These are phyloP conservation scores for Copidosoma aretas DNA, from an alignment of 2,888 invertebrate genomes.

Conservation along the genomic window DNA sequence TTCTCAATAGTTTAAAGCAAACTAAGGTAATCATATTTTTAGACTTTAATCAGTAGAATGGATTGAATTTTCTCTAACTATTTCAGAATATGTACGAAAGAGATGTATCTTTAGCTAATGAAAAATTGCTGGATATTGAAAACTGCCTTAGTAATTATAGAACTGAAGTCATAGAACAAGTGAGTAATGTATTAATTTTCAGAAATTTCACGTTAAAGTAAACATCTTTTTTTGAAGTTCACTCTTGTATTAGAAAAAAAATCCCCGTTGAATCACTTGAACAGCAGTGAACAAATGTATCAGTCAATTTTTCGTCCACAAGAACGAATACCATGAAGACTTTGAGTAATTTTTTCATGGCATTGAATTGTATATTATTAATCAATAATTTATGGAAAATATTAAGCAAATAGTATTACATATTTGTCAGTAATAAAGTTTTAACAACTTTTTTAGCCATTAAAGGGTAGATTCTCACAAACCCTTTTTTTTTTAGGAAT, in stretches of 20 bases:
- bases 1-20: conserved; percentile 45
- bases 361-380: conserved; percentile 14
- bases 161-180: conserved; percentile 42
- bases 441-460: conserved; percentile 8
- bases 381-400: conserved; percentile 7
- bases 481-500: conserved; percentile 32
- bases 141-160: conserved; percentile 45
- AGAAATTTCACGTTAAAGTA: background rate
- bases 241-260: background rate
- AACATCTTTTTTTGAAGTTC: background rate
- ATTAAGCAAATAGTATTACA: conserved; percentile 19
- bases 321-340: conserved; percentile 24
- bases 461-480: conserved; percentile 10
- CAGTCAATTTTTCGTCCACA: conserved; percentile 23
- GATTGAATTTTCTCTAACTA: conserved; percentile 9
- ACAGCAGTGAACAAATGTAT: conserved; percentile 8
- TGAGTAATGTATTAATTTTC: conserved; percentile 39
- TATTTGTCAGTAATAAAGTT: conserved; percentile 4
- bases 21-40: conserved; percentile 13
- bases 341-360: conserved; percentile 18
- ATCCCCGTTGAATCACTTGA: conserved; percentile 5
- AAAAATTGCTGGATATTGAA: conserved; percentile 46
- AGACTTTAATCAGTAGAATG: background rate
- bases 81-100: conserved; percentile 22
- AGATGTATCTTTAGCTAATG: conserved; percentile 30